These are phyloP conservation scores for Parotocinclus haroldoi DNA, from an alignment of 2,797 vertebrate species.

Conservation along the genomic window DNA sequence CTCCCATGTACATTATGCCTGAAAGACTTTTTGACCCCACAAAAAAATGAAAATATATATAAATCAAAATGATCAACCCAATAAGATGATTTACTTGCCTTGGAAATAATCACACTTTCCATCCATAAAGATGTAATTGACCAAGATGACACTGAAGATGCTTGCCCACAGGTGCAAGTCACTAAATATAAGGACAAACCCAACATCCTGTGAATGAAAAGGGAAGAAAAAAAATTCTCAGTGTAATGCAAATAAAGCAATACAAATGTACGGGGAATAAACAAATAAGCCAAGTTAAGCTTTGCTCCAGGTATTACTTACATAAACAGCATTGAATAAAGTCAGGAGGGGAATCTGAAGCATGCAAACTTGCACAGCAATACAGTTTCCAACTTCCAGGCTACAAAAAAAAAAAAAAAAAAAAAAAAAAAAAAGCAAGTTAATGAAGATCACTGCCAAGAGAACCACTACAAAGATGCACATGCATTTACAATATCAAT, in stretches of 20 bases:
- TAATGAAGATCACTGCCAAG: not conserved
- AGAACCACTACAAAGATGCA: too few species aligned
- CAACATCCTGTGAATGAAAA: slow-evolving; percentile 66
- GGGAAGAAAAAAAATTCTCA: rapidly evolving
- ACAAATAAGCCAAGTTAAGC: too few species aligned
- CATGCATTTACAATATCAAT: not conserved
- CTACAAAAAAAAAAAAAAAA: slow-evolving; percentile 55
- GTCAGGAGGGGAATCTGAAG: slow-evolving; percentile 87
- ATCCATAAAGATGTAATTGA: slow-evolving; percentile 88
- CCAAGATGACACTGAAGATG: slow-evolving; percentile 81
- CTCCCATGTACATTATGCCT: too few species aligned
- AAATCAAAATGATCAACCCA: not conserved
- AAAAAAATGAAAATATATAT: too few species aligned
- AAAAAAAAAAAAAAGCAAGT: not conserved
- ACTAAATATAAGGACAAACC: slow-evolving; percentile 78
- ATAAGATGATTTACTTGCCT: too few species aligned
- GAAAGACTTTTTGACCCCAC: too few species aligned
- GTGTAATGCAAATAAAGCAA: too few species aligned
- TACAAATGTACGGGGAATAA: too few species aligned
- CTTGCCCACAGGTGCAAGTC: slow-evolving; percentile 86
- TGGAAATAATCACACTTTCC: slow-evolving; percentile 89
- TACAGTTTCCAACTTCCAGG: slow-evolving; percentile 87
- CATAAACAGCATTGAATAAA: slow-evolving; percentile 86
- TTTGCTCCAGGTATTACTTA: slow-evolving; percentile 61
- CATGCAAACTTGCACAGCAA: slow-evolving; percentile 91